These are phyloP conservation scores for Poeciliopsis occidentalis DNA, from an alignment of 2,113 vertebrate species.

Conservation along the genomic window DNA sequence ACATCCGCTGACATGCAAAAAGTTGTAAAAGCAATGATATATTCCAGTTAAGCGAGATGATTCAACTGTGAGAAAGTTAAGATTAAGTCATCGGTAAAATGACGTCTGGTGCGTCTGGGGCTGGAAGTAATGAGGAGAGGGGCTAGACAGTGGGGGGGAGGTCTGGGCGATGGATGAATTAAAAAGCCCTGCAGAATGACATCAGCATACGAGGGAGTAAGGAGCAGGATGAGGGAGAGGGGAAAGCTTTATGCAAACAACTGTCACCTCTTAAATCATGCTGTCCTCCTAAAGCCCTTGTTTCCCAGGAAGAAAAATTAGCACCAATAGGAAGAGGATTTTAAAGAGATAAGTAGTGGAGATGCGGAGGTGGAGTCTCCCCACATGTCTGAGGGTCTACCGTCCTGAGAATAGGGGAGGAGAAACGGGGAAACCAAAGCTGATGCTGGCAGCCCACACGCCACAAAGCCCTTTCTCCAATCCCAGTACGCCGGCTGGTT, in stretches of 20 bases:
- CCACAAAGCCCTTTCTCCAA: conserved; percentile 68
- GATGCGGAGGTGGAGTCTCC: conserved; percentile 21
- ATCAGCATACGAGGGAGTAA: conserved; percentile 67
- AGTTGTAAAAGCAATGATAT: background rate
- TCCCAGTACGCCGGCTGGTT: conserved; percentile 49
- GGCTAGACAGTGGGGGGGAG: conserved; percentile 59
- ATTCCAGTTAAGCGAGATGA: conserved; percentile 4
- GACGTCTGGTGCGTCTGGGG: conserved; percentile 60
- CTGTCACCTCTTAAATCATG: conserved; percentile 69
- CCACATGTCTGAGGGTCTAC: conserved; percentile 58
- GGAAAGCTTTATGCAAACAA: conserved; percentile 29
- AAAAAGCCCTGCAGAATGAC: conserved; percentile 72
- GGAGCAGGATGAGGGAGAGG: conserved; percentile 32
- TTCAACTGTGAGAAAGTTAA: conserved; percentile 58
- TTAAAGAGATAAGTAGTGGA: conserved; percentile 40
- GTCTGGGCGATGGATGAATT: conserved; percentile 51
- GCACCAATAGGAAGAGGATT: conserved; percentile 47
- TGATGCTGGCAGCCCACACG: conserved; percentile 60
- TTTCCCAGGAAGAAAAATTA: conserved; percentile 45
- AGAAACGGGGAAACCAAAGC: conserved; percentile 68
- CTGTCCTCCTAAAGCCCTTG: conserved; percentile 26
- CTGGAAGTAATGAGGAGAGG: conserved; percentile 48
- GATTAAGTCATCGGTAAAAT: conserved; percentile 72
- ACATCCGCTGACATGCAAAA: background rate
- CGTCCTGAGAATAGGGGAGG: conserved; percentile 44